Base-by-base conservation (phyloP, 2,888 invertebrate genomes). In the Megalurothrips usitatus region DNA sequence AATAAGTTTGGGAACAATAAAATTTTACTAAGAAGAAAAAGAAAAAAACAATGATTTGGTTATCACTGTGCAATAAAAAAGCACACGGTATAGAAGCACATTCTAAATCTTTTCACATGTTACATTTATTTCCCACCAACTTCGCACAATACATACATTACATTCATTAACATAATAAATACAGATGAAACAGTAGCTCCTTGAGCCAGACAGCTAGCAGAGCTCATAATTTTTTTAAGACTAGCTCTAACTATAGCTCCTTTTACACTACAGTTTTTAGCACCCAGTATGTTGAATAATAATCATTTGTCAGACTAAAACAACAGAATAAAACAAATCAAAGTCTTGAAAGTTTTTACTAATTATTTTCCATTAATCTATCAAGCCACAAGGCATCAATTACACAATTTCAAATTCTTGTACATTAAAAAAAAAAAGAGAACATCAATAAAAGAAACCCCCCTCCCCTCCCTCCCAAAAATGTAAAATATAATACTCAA, bases 401-500 rank as follows among this genome's bases (percentile, higher is more conserved):
- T 75, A 9, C 68, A 75, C 68, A 75, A 26, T 58, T 58, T 26
- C 68, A 58, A 19, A 19, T 58, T 58, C 58, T 19, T 58, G 2
- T 43, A 17, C 58, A 58, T 14, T 58, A 23, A 23, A 75, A 26
- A 26, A 23, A 23, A 23, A 75, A 26, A 26, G 4, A 43, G 34
- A 2, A 43, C 34, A 43, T 43, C 34, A 43, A 43, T 43, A 43
- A 43, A 43, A 43, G 34, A 43, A 43, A 43, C n/a, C n/a, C n/a
- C n/a, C n/a, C n/a, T n/a, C n/a, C n/a, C n/a, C n/a, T n/a, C n/a
- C n/a, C n/a, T n/a, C n/a, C n/a, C n/a, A n/a, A n/a, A n/a, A n/a
- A n/a, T n/a, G n/a, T n/a, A 58, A 23, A 23, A 75, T 26, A 26
- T 75, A 75, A 75, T 75, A 75, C 68, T 75, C 68, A 75, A 75